Base-by-base conservation (phyloP, 2,113 vertebrate genomes). In the Perca flavescens region DNA sequence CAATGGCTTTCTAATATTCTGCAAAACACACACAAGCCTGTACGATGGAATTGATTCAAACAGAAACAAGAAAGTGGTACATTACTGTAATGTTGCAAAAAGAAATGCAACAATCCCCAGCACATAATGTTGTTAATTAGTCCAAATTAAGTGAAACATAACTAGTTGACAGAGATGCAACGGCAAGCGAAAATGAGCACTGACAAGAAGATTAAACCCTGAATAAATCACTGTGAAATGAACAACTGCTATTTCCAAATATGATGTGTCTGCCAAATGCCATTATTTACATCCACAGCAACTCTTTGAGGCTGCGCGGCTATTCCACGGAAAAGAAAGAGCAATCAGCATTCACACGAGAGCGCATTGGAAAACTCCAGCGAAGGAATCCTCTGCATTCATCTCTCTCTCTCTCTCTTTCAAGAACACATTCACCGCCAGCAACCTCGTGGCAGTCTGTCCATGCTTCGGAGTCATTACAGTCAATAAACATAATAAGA, bases 171-270 rank as follows among this genome's bases (percentile, higher is more conserved):
- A 76, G 72, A 63, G 77, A 56, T 47, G 73, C 62, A 57, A 69
- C 84, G 53, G 58, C 77, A 22, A 82, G 78, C 56, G 63, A 74
- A 86, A 86, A 90, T 88, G 69, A 84, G 70, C 74, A 13, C 40
- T 16, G 88, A 92, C 90, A 87, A 65, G 58, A 86, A 82, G 81
- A 90, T 86, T 89, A 88, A 91, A 90, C 78, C 86, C 58, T 1
- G 74, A 81, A 87, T 93, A 87, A 92, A 91, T 89, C 78, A 86
- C 64, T 66, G 43, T 15, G 71, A 83, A 34, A 72, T 85, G 77
- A 90, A 82, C 88, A 86, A 85, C 89, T 80, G 72, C 87, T 7
- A 16, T 66, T 85, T 84, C 65, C 66, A 85, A 83, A 77, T 80
- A 80, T 31, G 77, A 87, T 5, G 50, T 2, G 58, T 78, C 85